Conservation (phyloP, 2,797 vertebrate genomes). For the Oreochromis grahami region DNA sequence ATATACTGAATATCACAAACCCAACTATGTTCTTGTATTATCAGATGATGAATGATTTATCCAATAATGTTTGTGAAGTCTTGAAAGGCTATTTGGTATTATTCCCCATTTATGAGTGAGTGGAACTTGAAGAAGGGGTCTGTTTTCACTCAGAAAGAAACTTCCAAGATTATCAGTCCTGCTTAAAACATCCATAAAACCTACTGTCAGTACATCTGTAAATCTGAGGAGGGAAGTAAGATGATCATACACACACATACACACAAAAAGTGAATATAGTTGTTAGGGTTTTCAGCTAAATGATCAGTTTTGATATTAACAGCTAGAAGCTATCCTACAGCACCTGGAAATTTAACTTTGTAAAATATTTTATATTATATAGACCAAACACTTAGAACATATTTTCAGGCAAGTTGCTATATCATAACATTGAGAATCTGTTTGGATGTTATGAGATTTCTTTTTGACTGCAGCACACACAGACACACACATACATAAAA, state of each 20-base stretch:
- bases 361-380: conserved; percentile 11
- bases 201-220: not conserved
- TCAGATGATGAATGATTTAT: not conserved
- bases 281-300: not conserved
- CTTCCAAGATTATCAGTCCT: not conserved
- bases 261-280: not conserved
- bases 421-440: conserved; percentile 29
- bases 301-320: not conserved
- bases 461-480: not conserved
- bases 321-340: not conserved
- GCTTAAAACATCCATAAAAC: not conserved
- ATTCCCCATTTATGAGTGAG: not conserved
- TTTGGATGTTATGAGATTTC: conserved; percentile 26
- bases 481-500: not conserved
- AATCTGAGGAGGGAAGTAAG: not conserved
- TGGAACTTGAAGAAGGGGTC: not conserved
- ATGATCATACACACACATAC: not conserved
- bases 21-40: not conserved
- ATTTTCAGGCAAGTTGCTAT: conserved; percentile 15
- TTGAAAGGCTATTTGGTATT: not conserved
- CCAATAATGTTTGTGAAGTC: not conserved
- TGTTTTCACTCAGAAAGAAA: not conserved
- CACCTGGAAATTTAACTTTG: not conserved
- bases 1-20: not conserved
- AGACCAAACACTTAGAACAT: conserved; percentile 2